phyloP scores from a whole-genome alignment of 2,113 vertebrate genomes.

The Plestiodon gilberti region DNA sequence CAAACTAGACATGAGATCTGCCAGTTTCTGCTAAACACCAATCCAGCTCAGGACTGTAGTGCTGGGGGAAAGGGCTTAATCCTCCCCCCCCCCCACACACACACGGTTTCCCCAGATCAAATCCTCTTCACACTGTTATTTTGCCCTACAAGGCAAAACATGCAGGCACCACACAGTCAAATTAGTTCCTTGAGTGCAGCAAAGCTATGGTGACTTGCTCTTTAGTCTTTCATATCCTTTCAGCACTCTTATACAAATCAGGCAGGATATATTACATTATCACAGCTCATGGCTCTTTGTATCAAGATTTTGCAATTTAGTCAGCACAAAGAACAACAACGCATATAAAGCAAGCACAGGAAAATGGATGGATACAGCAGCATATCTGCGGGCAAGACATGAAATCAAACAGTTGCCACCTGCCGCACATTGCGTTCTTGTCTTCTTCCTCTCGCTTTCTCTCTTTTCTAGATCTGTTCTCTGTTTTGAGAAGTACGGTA shows the following conservation, averaged over 20 bases:
- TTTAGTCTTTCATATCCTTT: slow-evolving; percentile 12
- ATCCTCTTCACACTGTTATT: too few relatives aligned
- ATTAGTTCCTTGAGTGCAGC: too few relatives aligned
- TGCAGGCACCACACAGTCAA: too few relatives aligned
- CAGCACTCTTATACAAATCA: slow-evolving; percentile 19
- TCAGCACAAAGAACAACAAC: not conserved
- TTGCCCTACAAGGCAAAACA: too few relatives aligned
- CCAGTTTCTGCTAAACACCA: too few relatives aligned
- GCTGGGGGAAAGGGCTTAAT: too few relatives aligned
- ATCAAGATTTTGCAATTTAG: slow-evolving; percentile 10
- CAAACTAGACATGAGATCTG: too few relatives aligned
- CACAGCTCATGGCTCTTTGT: not conserved
- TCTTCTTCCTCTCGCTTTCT: not conserved
- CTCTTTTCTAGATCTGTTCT: not conserved
- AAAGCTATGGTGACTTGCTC: not conserved
- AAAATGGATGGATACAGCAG: not conserved
- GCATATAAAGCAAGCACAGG: too few relatives aligned
- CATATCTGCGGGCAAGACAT: not conserved
- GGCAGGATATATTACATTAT: slow-evolving; percentile 10
- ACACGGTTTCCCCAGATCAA: too few relatives aligned
- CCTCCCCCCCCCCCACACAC: too few relatives aligned
- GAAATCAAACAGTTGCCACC: not conserved
- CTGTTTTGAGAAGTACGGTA: not conserved
- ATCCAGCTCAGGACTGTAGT: too few relatives aligned
- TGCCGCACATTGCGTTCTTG: not conserved